A percentile compares a stretch with the other conserved stretches of the same genome.
Evolutionary conservation across 2,113 vertebrate genomes (phyloP).

Genomic region (Scopus umbretta): DNA sequence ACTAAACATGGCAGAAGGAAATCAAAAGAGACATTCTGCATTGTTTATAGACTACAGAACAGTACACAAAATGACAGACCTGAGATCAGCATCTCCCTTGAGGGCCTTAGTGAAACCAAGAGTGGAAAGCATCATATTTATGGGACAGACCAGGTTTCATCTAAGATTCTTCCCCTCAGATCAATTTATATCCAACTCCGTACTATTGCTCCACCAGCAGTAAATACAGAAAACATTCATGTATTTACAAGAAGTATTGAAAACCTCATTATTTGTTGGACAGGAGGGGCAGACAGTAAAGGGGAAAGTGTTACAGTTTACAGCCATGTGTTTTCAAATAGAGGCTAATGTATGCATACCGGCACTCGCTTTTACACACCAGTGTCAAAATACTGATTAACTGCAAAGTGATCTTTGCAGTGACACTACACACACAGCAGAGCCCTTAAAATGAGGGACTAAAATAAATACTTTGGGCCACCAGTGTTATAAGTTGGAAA

Average conservation of each 20-base stretch:
- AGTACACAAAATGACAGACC: not conserved
- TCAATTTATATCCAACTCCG: not conserved
- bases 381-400: constrained; percentile 17
- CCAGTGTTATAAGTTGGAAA: not conserved
- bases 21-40: not conserved
- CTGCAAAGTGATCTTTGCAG: not conserved
- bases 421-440: not conserved
- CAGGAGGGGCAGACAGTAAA: not conserved
- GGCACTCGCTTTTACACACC: not conserved
- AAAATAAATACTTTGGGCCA: not conserved
- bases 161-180: not conserved
- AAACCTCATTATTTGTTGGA: not conserved
- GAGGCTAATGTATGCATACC: not conserved
- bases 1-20: not conserved
- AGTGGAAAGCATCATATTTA: not conserved
- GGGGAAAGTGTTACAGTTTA: constrained; percentile 1
- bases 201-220: not conserved
- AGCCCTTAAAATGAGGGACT: not conserved
- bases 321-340: constrained; percentile 10
- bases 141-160: not conserved
- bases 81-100: not conserved
- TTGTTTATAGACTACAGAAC: not conserved
- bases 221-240: not conserved
- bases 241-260: not conserved
- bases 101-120: not conserved